Evolutionary conservation across 2,797 vertebrate genomes (phyloP).

Genomic region (Sternarchorhynchus goeldii): DNA sequence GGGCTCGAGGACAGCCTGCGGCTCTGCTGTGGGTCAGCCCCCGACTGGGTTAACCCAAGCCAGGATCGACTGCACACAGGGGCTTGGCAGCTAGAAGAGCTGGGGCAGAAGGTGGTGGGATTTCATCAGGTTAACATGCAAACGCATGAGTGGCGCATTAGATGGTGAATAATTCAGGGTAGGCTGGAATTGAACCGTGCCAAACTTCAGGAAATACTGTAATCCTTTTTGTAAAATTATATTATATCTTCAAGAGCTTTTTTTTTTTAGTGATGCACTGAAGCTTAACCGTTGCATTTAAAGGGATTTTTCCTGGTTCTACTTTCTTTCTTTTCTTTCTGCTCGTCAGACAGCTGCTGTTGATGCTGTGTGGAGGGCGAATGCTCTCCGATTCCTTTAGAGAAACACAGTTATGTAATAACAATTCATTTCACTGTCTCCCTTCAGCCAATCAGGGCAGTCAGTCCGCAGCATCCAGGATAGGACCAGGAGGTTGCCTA

Average conservation of each 20-base stretch:
- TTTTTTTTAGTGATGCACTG: no score
- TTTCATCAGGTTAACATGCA: slow-evolving; percentile 35
- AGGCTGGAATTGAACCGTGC: slow-evolving; percentile 10
- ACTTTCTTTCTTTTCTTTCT: neutral
- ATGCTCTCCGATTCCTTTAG: slow-evolving; percentile 33
- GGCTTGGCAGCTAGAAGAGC: slow-evolving; percentile 12
- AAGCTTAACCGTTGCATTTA: no score
- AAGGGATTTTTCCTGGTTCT: neutral
- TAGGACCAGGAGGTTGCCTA: slow-evolving; percentile 48
- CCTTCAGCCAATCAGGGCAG: slow-evolving; percentile 52
- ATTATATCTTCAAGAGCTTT: no score
- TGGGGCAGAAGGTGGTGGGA: slow-evolving; percentile 11
- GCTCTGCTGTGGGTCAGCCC: slow-evolving; percentile 37
- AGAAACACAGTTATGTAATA: slow-evolving; percentile 54
- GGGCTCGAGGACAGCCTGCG: slow-evolving; percentile 28
- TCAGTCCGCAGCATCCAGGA: slow-evolving; percentile 43
- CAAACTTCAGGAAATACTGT: slow-evolving; percentile 9
- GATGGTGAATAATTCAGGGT: slow-evolving; percentile 13
- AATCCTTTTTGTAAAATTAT: neutral
- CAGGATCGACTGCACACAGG: slow-evolving; percentile 12
- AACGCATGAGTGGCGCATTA: slow-evolving; percentile 17
- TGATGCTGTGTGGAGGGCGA: slow-evolving; percentile 42
- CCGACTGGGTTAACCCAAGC: slow-evolving; percentile 34
- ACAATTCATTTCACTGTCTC: slow-evolving; percentile 45
- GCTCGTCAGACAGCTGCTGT: slow-evolving; percentile 12